Evolutionary conservation across 2,113 vertebrate genomes (phyloP).

Genomic region (Malurus elegans): DNA sequence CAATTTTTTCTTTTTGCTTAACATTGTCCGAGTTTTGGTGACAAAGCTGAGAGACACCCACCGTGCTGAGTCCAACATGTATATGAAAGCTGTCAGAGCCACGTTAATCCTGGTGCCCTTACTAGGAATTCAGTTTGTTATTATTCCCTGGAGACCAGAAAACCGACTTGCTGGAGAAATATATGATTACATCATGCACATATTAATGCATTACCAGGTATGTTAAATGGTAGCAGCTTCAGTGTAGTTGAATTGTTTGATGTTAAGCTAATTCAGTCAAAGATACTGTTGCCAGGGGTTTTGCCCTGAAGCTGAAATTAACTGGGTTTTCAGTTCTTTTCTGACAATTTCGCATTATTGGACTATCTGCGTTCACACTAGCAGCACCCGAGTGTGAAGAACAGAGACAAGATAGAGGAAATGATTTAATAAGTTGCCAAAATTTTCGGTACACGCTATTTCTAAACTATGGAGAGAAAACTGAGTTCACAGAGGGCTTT

Average conservation of each 20-base stretch:
- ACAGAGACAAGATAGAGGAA: neutral
- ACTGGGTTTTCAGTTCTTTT: neutral
- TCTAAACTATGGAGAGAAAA: neutral
- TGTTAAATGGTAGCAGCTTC: neutral
- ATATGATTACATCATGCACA: constrained; percentile 96
- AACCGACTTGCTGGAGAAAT: constrained; percentile 89
- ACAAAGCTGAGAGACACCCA: constrained; percentile 91
- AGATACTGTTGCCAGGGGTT: neutral
- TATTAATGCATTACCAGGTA: constrained; percentile 97
- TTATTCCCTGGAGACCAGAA: constrained; percentile 95
- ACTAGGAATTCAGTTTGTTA: constrained; percentile 94
- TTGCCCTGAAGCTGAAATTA: neutral
- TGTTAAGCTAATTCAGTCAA: neutral
- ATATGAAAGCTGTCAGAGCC: constrained; percentile 97
- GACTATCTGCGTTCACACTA: neutral
- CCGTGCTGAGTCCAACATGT: constrained; percentile 91
- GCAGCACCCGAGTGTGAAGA: neutral
- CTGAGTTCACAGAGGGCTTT: neutral
- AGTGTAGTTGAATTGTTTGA: neutral
- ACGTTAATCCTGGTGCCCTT: constrained; percentile 94
- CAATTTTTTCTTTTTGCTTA: constrained; percentile 96
- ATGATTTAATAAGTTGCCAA: neutral
- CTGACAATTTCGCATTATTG: neutral
- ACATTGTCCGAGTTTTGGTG: constrained; percentile 94
- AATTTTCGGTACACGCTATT: neutral